These are phyloP conservation scores for Phlogophora meticulosa DNA, from an alignment of 2,888 invertebrate genomes.

Conservation along the genomic window DNA sequence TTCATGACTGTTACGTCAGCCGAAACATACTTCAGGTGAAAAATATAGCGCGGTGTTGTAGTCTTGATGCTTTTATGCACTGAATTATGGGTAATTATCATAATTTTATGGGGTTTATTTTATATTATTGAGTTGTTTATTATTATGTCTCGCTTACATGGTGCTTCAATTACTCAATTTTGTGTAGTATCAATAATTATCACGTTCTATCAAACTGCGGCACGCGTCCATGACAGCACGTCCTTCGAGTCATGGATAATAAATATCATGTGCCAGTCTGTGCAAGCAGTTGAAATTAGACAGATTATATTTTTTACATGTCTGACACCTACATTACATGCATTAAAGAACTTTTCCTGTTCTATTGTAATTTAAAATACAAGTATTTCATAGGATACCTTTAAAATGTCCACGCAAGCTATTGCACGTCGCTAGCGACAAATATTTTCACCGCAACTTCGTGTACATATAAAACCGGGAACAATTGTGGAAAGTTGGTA, in stretches of 20 bases:
- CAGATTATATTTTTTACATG: too few relatives aligned
- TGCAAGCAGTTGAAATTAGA: too few relatives aligned
- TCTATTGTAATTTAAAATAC: constrained; percentile 5
- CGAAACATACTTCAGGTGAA: constrained; percentile 89
- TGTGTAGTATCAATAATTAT: too few relatives aligned
- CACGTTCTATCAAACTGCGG: too few relatives aligned
- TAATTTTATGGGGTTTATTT: neutral
- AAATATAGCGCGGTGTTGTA: constrained; percentile 75
- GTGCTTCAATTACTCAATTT: too few relatives aligned
- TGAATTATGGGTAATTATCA: constrained; percentile 26
- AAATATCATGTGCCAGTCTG: too few relatives aligned
- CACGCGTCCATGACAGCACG: too few relatives aligned
- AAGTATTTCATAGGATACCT: constrained; percentile 9
- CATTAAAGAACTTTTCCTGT: neutral
- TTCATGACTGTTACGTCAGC: constrained; percentile 90
- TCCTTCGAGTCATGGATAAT: too few relatives aligned
- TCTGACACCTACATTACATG: too few relatives aligned
- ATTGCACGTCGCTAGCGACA: constrained; percentile 45
- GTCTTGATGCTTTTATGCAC: constrained; percentile 78
- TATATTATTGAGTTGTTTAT: neutral
- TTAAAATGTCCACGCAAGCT: constrained; percentile 15
- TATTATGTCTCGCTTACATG: neutral
- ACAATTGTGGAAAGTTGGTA: constrained; percentile 56
- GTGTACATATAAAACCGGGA: constrained; percentile 71
- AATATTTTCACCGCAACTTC: constrained; percentile 65